These are phyloP conservation scores for Ophthalmotilapia sp. DNA, from an alignment of 2,113 vertebrate genomes.

Conservation along the genomic window DNA sequence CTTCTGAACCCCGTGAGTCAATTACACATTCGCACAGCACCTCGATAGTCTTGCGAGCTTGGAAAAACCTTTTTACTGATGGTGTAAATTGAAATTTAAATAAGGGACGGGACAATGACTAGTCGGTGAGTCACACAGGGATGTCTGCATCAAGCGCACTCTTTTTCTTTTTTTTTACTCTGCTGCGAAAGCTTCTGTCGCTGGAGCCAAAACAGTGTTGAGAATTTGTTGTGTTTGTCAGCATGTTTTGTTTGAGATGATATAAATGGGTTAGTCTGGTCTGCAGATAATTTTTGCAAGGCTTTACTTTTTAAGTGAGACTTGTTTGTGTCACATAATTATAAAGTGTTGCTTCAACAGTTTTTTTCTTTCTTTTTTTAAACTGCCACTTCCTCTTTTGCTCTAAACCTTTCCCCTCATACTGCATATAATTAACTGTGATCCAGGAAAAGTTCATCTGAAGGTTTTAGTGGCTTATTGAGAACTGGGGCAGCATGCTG, in stretches of 20 bases:
- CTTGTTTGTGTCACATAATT: not conserved
- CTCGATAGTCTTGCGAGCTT: constrained; percentile 4
- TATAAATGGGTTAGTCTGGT: not conserved
- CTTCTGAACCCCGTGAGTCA: constrained; percentile 91
- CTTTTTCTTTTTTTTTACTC: not conserved
- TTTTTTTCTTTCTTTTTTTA: not conserved
- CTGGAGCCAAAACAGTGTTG: not conserved
- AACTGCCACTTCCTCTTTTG: not conserved
- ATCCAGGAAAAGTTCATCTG: not conserved
- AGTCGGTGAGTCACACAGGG: not conserved
- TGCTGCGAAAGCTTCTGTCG: not conserved
- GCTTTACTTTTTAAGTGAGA: not conserved
- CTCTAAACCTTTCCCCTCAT: not conserved
- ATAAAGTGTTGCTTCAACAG: not conserved
- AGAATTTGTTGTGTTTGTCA: not conserved
- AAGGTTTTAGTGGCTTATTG: not conserved
- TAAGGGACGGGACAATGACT: not conserved
- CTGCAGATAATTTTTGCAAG: not conserved
- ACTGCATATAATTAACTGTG: not conserved
- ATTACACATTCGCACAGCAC: not conserved
- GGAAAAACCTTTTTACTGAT: not conserved
- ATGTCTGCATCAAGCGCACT: not conserved
- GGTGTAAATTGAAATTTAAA: constrained; percentile 26
- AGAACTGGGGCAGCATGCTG: not conserved
- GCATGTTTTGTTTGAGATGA: not conserved